A percentile compares a stretch with the other conserved stretches of the same genome.
These are phyloP conservation scores for Colletes latitarsis DNA, from an alignment of 1,140 invertebrate genomes.

Conservation along the genomic window DNA sequence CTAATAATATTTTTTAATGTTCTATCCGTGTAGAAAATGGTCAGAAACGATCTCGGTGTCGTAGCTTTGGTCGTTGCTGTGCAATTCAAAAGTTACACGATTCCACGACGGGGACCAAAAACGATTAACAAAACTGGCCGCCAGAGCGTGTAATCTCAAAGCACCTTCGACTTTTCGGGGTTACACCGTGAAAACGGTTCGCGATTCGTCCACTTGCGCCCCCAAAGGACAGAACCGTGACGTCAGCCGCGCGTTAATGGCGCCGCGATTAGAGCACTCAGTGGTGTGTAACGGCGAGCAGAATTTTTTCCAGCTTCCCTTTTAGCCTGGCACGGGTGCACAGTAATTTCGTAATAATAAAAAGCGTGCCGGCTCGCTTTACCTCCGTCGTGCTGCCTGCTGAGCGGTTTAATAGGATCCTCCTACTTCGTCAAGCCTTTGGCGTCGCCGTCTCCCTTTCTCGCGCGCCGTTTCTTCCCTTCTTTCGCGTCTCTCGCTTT, in stretches of 20 bases:
- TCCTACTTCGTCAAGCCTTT: conserved; percentile 47
- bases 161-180: background rate
- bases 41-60: no score
- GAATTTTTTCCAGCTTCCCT: conserved; percentile 58
- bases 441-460: conserved; percentile 33
- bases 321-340: conserved; percentile 57
- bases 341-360: conserved; percentile 73
- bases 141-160: background rate
- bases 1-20: no score
- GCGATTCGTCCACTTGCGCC: background rate
- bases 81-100: no score
- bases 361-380: conserved; percentile 66
- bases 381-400: conserved; percentile 64
- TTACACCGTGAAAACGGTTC: background rate
- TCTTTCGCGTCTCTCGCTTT: conserved; percentile 50
- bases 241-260: conserved; percentile 54
- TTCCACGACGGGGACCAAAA: no score
- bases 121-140: background rate
- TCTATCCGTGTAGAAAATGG: no score
- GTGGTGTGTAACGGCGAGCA: conserved; percentile 49
- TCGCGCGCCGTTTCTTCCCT: conserved; percentile 49
- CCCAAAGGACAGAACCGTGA: conserved; percentile 24
- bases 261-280: conserved; percentile 61
- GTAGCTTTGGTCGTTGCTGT: no score
- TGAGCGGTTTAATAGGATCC: conserved; percentile 72